phyloP scores from a whole-genome alignment of 1,140 invertebrate species.

The Papilio machaon region DNA sequence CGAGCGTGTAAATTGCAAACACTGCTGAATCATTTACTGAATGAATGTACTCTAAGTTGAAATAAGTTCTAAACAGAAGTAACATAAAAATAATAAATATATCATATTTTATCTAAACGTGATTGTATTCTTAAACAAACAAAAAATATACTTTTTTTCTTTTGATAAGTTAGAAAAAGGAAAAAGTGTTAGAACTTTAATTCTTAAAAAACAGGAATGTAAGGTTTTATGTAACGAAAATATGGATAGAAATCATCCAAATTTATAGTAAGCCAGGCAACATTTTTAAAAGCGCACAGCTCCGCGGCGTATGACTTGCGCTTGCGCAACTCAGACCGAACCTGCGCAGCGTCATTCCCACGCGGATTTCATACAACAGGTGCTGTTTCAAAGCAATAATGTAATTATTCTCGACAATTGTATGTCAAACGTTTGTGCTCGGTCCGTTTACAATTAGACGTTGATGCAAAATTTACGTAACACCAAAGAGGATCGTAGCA shows the following conservation, averaged over 20 bases:
- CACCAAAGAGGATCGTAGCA: neutral
- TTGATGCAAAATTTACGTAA: slow-evolving; percentile 17
- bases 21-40: neutral
- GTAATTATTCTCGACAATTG: slow-evolving; percentile 55
- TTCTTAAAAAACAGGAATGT: no score
- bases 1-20: neutral
- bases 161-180: no score
- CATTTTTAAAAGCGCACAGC: slow-evolving; percentile 62
- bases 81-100: neutral
- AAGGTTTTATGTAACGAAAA: no score
- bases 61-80: neutral
- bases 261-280: neutral
- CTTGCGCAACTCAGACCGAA: slow-evolving; percentile 59
- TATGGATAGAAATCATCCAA: no score
- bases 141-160: no score
- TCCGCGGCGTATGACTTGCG: slow-evolving; percentile 47
- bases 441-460: slow-evolving; percentile 14
- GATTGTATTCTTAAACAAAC: no score
- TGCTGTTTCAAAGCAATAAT: slow-evolving; percentile 63
- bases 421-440: slow-evolving; percentile 48
- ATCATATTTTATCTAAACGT: no score
- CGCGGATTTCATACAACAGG: slow-evolving; percentile 75
- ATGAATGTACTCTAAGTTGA: neutral
- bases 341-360: slow-evolving; percentile 68
- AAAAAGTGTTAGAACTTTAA: no score